Conservation (phyloP, 2,888 invertebrate genomes). For the Eupithecia pulchellata region DNA sequence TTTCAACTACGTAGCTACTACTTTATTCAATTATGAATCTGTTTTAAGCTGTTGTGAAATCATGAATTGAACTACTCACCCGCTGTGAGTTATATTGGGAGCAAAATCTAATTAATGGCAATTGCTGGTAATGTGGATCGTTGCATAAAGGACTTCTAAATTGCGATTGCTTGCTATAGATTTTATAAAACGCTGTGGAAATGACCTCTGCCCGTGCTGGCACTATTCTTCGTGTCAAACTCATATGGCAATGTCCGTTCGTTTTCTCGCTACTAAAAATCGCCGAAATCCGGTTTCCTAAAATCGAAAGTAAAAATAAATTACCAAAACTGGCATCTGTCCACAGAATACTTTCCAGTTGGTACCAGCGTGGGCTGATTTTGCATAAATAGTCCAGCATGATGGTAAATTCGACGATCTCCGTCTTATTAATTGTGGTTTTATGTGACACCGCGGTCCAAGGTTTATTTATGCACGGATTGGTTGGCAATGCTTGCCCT, state of each 20-base stretch:
- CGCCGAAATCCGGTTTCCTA: conserved; percentile 7
- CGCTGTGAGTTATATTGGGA: conserved; percentile 64
- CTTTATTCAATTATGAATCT: conserved; percentile 70
- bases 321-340: conserved; percentile 24
- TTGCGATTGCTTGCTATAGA: conserved; percentile 5
- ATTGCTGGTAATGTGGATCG: conserved; percentile 23
- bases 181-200: neutral
- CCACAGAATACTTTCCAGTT: conserved; percentile 24
- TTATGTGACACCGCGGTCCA: conserved; percentile 56
- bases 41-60: conserved; percentile 51
- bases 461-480: conserved; percentile 59
- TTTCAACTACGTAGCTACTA: conserved; percentile 45
- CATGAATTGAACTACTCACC: conserved; percentile 66
- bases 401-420: conserved; percentile 56
- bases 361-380: conserved; percentile 26
- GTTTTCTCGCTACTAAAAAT: neutral
- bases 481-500: conserved; percentile 33
- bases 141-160: conserved; percentile 15
- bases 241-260: neutral
- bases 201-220: neutral
- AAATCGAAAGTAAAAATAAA: conserved; percentile 28
- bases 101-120: conserved; percentile 41
- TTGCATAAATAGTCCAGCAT: conserved; percentile 44
- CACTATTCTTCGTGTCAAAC: neutral
- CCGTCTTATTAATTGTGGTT: conserved; percentile 56